Evolutionary conservation across 23 tunicate genomes (phyloP).

Genomic region (Ciona savignyi): DNA sequence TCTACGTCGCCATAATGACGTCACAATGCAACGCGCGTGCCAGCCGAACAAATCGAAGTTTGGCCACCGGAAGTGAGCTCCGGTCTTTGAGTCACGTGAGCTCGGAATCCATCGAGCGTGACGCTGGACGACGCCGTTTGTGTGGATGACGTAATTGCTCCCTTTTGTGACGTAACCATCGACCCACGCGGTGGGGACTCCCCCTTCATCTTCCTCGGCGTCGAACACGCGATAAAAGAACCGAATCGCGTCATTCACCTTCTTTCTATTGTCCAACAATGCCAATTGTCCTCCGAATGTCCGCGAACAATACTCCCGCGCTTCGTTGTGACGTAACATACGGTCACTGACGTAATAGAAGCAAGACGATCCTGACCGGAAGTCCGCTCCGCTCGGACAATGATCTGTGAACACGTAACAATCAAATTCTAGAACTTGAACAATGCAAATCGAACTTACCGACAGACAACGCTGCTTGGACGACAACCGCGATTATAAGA

Average conservation of each 20-base stretch:
- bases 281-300: slow-evolving; percentile 32
- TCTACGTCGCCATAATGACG: slow-evolving; percentile 39
- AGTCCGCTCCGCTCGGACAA: slow-evolving; percentile 37
- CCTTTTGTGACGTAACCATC: slow-evolving; percentile 37
- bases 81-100: slow-evolving; percentile 12
- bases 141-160: slow-evolving; percentile 22
- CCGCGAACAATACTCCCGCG: slow-evolving; percentile 25
- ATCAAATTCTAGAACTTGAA: neutral
- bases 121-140: slow-evolving; percentile 16
- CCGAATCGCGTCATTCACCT: slow-evolving; percentile 18
- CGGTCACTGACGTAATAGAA: slow-evolving; percentile 41
- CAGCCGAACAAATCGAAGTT: slow-evolving; percentile 21
- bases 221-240: slow-evolving; percentile 24
- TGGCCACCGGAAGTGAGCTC: slow-evolving; percentile 40
- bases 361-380: slow-evolving; percentile 26
- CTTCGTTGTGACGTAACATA: slow-evolving; percentile 30
- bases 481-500: neutral
- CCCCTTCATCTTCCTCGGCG: slow-evolving; percentile 17
- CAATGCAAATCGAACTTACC: neutral
- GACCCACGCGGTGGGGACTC: slow-evolving; percentile 61
- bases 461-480: neutral
- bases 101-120: slow-evolving; percentile 47
- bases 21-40: slow-evolving; percentile 35
- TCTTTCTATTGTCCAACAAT: slow-evolving; percentile 16
- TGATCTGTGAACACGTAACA: neutral